phyloP scores from a whole-genome alignment of 2,888 invertebrate genomes.

The Platerodrilus igneus region DNA sequence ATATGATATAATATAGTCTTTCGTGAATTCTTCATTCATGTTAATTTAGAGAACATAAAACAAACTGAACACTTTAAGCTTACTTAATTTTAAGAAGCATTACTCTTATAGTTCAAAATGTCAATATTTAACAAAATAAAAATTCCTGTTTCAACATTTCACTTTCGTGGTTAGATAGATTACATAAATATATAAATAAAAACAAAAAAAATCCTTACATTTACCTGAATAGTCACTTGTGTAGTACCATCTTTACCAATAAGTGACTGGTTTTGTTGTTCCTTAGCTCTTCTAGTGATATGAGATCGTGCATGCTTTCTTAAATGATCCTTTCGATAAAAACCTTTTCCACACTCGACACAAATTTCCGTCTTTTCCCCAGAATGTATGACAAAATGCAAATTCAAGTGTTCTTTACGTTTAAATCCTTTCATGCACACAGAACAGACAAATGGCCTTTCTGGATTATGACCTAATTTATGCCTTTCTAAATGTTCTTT shows the following conservation, averaged over 20 bases:
- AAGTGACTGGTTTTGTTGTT: constrained; percentile 51
- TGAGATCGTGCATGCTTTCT: constrained; percentile 77
- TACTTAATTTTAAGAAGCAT: too few relatives aligned
- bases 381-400: constrained; percentile 80
- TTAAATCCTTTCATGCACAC: constrained; percentile 73
- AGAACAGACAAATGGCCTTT: constrained; percentile 72
- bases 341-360: constrained; percentile 71
- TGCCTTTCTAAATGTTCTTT: constrained; percentile 76
- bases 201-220: constrained; percentile 3
- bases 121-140: too few relatives aligned
- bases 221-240: constrained; percentile 44
- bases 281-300: constrained; percentile 69
- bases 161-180: too few relatives aligned
- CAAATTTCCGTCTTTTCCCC: constrained; percentile 79
- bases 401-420: constrained; percentile 75
- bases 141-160: too few relatives aligned
- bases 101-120: too few relatives aligned
- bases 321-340: constrained; percentile 75
- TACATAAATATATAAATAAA: not conserved
- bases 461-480: constrained; percentile 77
- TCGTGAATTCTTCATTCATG: too few relatives aligned
- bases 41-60: too few relatives aligned
- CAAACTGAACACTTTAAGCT: too few relatives aligned
- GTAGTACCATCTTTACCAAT: constrained; percentile 34
- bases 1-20: too few relatives aligned